phyloP scores from a whole-genome alignment of 2,113 vertebrate genomes.

The Tupaia chinensis region DNA sequence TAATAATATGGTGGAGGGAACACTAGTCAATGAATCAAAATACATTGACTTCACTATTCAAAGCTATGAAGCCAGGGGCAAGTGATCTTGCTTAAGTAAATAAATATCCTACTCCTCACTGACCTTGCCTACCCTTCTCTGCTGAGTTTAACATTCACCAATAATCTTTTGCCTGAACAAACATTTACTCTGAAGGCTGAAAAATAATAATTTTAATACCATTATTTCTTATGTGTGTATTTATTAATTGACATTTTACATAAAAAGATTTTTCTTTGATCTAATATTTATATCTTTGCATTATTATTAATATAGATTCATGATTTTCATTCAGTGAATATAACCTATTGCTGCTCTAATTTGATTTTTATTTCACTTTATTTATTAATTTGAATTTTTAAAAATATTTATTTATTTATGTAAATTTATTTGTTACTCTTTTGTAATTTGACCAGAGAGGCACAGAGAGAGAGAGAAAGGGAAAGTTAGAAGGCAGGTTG shows the following conservation, averaged over 20 bases:
- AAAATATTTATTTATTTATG: no score
- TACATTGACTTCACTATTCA: not conserved
- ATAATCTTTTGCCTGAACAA: conserved; percentile 7
- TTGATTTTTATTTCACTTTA: not conserved
- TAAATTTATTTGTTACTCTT: no score
- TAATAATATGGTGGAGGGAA: not conserved
- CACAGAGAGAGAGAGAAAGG: no score
- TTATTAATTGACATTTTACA: not conserved
- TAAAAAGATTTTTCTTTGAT: not conserved
- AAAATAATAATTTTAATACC: not conserved
- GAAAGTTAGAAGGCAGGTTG: no score
- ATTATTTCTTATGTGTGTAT: not conserved
- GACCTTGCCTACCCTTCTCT: not conserved
- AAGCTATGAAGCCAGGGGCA: not conserved
- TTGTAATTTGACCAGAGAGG: no score
- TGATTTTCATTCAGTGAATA: not conserved
- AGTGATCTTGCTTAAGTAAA: not conserved
- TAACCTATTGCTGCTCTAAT: not conserved
- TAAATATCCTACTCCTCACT: not conserved
- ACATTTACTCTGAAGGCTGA: not conserved
- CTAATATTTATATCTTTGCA: not conserved
- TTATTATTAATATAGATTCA: not conserved
- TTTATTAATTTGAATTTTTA: no score
- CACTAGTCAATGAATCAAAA: not conserved
- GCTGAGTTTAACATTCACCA: not conserved